Conservation (phyloP, 2,113 vertebrate genomes). For the Psilopsiagon aymara region DNA sequence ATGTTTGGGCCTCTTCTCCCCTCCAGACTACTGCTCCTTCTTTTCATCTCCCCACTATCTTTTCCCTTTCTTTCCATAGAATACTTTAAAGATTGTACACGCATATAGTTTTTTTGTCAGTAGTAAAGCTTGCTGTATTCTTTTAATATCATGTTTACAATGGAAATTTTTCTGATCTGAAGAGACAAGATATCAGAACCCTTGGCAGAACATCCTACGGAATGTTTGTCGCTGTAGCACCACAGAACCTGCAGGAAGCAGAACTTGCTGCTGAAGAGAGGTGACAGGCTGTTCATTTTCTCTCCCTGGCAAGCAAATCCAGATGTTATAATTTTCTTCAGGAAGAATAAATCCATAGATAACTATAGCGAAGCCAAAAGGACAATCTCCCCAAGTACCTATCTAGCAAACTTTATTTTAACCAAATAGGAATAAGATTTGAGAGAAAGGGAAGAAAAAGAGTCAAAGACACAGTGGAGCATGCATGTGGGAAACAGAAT, state of each 20-base stretch:
- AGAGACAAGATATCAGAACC: not conserved
- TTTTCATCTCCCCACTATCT: not conserved
- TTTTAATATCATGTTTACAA: not conserved
- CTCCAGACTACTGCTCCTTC: not conserved
- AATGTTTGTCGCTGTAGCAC: not conserved
- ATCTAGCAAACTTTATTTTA: not conserved
- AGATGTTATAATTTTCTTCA: not conserved
- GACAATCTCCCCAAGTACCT: not conserved
- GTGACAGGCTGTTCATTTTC: not conserved
- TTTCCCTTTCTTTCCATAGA: not conserved
- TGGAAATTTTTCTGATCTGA: not conserved
- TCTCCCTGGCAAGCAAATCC: not conserved
- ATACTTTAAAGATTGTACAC: not conserved
- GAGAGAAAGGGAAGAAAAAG: not conserved
- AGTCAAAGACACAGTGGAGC: not conserved
- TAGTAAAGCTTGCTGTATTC: not conserved
- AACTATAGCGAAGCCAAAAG: not conserved
- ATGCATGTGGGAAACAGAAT: fast-evolving
- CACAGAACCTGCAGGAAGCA: constrained; percentile 15
- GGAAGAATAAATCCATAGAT: not conserved
- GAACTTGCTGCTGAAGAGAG: not conserved
- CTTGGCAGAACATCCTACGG: constrained; percentile 9
- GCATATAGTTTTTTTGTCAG: not conserved
- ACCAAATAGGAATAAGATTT: not conserved
- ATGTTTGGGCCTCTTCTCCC: not conserved